Evolutionary conservation across 2,113 vertebrate genomes (phyloP).

Genomic region (Platysternon megacephalum): DNA sequence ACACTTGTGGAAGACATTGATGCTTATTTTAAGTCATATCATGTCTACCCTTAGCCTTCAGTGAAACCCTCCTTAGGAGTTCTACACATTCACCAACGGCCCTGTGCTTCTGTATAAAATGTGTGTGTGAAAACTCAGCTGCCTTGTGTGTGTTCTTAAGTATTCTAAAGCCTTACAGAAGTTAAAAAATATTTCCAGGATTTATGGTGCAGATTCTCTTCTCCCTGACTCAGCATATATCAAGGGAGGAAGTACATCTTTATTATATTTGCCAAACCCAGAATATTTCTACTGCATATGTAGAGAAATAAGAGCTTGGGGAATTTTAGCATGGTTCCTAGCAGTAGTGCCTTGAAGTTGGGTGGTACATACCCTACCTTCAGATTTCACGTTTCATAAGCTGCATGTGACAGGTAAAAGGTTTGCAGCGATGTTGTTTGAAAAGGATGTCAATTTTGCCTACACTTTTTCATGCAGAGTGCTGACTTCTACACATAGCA

Average conservation of each 20-base stretch:
- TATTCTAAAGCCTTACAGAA: neutral
- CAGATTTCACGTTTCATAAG: neutral
- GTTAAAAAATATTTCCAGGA: neutral
- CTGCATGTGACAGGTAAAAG: neutral
- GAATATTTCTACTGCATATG: neutral
- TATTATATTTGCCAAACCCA: neutral
- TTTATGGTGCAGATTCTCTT: neutral
- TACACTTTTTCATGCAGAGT: slow-evolving; percentile 32
- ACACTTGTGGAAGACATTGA: neutral
- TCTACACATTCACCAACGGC: neutral
- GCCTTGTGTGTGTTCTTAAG: neutral
- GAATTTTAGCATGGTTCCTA: neutral
- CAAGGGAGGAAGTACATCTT: neutral
- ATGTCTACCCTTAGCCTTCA: neutral
- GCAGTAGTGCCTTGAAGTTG: neutral
- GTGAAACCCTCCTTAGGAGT: neutral
- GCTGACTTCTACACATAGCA: slow-evolving; percentile 22
- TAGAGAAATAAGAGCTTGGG: rapidly evolving
- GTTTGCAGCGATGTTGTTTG: slow-evolving; percentile 6
- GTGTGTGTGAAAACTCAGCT: neutral
- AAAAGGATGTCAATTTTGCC: slow-evolving; percentile 12
- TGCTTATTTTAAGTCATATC: neutral
- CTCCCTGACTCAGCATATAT: neutral
- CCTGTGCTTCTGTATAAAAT: neutral
- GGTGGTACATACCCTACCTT: neutral